phyloP scores from a whole-genome alignment of 1,140 invertebrate genomes.

The Drosophila nasuta region DNA sequence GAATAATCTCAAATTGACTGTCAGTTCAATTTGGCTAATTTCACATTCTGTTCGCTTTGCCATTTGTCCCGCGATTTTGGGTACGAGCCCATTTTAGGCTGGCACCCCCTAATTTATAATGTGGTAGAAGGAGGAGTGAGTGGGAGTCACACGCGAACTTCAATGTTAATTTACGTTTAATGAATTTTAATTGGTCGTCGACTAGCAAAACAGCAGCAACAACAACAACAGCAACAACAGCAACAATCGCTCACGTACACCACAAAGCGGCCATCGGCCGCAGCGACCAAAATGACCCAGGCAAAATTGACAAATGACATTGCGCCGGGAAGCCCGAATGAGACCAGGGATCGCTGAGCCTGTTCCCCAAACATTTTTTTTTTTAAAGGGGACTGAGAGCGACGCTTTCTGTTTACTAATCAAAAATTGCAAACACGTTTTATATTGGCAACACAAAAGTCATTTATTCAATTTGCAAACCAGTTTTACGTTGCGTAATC shows the following conservation, averaged over 20 bases:
- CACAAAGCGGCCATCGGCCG: conserved; percentile 47
- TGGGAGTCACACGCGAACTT: conserved; percentile 19
- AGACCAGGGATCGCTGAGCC: conserved; percentile 13
- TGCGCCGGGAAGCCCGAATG: conserved; percentile 23
- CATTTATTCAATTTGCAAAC: conserved; percentile 83
- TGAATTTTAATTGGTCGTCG: conserved; percentile 75
- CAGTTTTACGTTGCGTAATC: conserved; percentile 82
- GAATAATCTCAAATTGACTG: conserved; percentile 44
- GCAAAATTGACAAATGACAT: conserved; percentile 80
- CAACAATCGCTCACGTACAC: conserved; percentile 65
- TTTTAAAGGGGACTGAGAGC: neutral
- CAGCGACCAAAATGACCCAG: conserved; percentile 32
- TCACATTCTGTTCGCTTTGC: conserved; percentile 37
- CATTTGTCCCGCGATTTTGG: conserved; percentile 19
- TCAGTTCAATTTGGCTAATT: conserved; percentile 46
- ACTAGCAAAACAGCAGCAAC: conserved; percentile 37
- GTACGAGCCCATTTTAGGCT: neutral
- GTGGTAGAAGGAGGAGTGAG: neutral
- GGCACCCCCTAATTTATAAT: conserved; percentile 68
- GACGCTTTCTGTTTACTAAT: conserved; percentile 67
- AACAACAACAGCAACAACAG: conserved; percentile 41
- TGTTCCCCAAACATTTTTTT: conserved; percentile 14
- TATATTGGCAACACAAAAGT: conserved; percentile 83
- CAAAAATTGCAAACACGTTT: conserved; percentile 83
- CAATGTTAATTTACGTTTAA: conserved; percentile 83